Percentiles rank a stretch among this genome's conserved stretches.
phyloP scores from a whole-genome alignment of 1,140 invertebrate genomes.

The Zaprionus kolodkinae region DNA sequence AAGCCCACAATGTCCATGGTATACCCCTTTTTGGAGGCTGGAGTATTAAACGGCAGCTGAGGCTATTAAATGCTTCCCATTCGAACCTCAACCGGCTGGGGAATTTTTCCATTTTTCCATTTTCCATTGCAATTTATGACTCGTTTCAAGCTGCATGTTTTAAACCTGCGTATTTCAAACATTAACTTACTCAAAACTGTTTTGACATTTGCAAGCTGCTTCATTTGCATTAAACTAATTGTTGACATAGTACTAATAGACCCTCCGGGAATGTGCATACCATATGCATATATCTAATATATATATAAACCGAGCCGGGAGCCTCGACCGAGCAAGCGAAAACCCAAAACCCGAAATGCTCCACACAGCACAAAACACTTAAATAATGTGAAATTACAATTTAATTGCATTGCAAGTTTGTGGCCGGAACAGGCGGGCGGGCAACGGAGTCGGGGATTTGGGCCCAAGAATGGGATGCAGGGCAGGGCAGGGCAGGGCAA shows the following conservation, averaged over 20 bases:
- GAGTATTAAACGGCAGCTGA: conserved; percentile 1
- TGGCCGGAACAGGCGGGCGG: conserved; percentile 20
- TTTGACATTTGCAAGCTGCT: conserved; percentile 31
- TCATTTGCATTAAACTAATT: conserved; percentile 53
- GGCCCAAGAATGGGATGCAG: neutral
- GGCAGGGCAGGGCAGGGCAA: conserved; percentile 20
- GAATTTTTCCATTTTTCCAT: neutral
- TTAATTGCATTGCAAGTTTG: conserved; percentile 75
- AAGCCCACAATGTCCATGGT: neutral
- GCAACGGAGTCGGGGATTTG: no score
- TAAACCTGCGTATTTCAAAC: neutral
- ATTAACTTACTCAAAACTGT: conserved; percentile 25
- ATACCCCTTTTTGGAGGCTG: neutral
- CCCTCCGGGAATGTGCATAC: neutral
- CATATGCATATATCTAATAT: no score
- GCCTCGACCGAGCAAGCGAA: conserved; percentile 8
- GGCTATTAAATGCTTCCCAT: neutral
- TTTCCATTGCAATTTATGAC: neutral
- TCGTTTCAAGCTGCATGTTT: neutral
- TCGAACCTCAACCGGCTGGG: neutral
- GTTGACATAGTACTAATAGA: conserved; percentile 63
- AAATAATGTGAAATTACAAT: conserved; percentile 75
- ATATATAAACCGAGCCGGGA: neutral
- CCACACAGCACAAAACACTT: conserved; percentile 61
- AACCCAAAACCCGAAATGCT: conserved; percentile 48